Conservation (phyloP, 2,797 vertebrate species). For the Loris lydekkerianus region DNA sequence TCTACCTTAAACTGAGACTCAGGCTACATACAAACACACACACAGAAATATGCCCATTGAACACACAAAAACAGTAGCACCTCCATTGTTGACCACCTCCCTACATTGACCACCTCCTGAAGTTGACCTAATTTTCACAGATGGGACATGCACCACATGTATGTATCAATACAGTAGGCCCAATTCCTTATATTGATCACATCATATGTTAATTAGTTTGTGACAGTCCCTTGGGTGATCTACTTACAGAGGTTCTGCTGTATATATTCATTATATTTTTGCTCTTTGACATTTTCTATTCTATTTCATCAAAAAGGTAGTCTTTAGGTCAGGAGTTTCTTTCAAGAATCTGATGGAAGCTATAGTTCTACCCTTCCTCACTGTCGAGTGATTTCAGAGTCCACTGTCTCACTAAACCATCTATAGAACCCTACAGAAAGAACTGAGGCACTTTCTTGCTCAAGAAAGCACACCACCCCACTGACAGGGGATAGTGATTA, state of each 20-base stretch:
- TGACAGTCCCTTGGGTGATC: no score
- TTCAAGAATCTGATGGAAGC: background rate
- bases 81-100: no score
- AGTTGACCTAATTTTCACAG: no score
- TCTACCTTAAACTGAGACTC: background rate
- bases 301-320: background rate
- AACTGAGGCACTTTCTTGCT: background rate
- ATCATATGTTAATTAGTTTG: no score
- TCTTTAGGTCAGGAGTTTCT: background rate
- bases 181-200: no score
- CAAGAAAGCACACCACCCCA: background rate
- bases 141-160: no score
- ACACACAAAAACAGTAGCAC: background rate
- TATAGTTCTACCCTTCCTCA: background rate
- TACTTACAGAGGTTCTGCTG: no score
- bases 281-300: slow-evolving; percentile 16
- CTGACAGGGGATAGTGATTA: background rate
- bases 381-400: background rate
- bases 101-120: no score
- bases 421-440: background rate
- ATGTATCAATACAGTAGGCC: no score
- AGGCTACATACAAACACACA: background rate
- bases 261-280: background rate
- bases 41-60: background rate
- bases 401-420: background rate